Percentiles rank a stretch among this genome's conserved stretches.
phyloP scores from a whole-genome alignment of 1,140 invertebrate species.

The Halictus rubicundus region DNA sequence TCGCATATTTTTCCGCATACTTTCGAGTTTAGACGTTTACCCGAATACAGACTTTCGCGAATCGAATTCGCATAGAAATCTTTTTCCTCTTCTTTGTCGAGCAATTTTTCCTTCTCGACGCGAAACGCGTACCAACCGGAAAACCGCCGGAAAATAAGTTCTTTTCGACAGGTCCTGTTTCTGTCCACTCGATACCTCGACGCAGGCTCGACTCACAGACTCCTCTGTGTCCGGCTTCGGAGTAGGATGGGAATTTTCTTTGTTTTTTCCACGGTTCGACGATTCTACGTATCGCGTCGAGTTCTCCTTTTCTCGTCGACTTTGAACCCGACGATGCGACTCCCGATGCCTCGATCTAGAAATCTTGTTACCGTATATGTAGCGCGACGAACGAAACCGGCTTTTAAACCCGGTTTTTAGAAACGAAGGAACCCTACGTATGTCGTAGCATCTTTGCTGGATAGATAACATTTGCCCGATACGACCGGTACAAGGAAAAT shows the following conservation, averaged over 20 bases:
- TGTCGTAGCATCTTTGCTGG: no score
- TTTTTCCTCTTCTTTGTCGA: no score
- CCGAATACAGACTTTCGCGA: no score
- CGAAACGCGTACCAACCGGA: background rate
- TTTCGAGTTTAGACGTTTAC: no score
- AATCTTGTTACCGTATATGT: background rate
- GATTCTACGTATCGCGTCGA: background rate
- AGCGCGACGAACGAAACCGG: no score
- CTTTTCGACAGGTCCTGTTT: background rate
- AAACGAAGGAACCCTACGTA: no score
- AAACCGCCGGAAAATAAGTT: constrained; percentile 17
- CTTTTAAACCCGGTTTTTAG: no score
- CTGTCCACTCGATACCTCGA: background rate
- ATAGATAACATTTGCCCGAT: no score
- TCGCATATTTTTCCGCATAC: no score
- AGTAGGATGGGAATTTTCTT: background rate
- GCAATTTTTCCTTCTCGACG: no score
- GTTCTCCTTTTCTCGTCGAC: background rate
- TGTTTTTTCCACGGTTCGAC: background rate
- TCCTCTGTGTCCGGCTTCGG: background rate
- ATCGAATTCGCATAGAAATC: no score
- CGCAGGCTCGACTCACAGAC: background rate
- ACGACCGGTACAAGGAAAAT: no score
- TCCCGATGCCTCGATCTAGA: background rate
- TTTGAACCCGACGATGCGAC: background rate